Conservation (phyloP, 2,888 invertebrate species). For the Hypselothyrea guttata region DNA sequence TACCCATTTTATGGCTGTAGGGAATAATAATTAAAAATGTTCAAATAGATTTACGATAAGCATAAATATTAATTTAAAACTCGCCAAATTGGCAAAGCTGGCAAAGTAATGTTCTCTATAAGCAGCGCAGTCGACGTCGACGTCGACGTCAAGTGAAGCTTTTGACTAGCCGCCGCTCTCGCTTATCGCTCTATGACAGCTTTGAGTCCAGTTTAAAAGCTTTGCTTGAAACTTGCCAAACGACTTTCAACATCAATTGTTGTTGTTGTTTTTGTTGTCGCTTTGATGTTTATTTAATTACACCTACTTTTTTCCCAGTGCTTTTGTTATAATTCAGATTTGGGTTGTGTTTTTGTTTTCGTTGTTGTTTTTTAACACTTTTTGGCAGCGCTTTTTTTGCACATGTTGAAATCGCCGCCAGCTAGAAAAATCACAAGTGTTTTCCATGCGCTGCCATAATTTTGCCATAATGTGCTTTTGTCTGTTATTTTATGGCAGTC, state of each 20-base stretch:
- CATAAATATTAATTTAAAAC: no score
- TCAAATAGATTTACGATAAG: no score
- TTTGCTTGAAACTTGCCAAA: constrained; percentile 76
- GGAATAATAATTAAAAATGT: no score
- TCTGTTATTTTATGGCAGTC: no score
- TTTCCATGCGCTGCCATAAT: constrained; percentile 16
- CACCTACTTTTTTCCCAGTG: constrained; percentile 50
- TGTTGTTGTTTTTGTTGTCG: constrained; percentile 26
- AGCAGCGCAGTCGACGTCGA: constrained; percentile 24
- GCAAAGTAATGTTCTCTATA: constrained; percentile 33
- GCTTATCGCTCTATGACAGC: constrained; percentile 1
- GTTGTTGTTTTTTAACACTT: constrained; percentile 31
- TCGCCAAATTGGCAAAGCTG: no score
- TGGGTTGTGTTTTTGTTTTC: constrained; percentile 23
- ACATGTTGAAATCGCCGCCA: constrained; percentile 54
- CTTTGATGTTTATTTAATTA: constrained; percentile 58
- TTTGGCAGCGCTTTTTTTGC: constrained; percentile 23
- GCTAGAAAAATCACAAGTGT: constrained; percentile 12
- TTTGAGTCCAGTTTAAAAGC: constrained; percentile 39
- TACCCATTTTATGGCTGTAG: no score
- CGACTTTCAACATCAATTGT: constrained; percentile 79
- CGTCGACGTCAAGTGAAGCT: constrained; percentile 25
- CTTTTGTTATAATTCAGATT: constrained; percentile 51
- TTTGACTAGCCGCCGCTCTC: constrained; percentile 14
- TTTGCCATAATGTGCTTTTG: no score